Conservation (phyloP, 2,797 vertebrate species). For the Mus spretus region DNA sequence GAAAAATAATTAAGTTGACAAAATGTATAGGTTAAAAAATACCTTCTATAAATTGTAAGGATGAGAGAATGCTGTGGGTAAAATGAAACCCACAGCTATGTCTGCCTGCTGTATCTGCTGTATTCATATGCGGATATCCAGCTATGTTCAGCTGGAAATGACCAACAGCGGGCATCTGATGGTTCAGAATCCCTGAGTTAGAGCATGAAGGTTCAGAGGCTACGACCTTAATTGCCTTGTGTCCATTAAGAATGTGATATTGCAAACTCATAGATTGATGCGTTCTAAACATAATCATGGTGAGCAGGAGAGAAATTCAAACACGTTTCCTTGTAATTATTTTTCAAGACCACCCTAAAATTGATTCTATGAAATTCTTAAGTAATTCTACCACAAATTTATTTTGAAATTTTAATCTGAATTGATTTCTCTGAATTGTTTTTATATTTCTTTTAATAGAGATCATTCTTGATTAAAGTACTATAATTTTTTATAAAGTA, state of each 20-base stretch:
- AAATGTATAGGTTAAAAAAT: neutral
- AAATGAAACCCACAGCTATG: neutral
- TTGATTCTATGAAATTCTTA: constrained; percentile 55
- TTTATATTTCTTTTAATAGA: constrained; percentile 46
- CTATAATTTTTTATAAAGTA: constrained; percentile 37
- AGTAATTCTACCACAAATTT: constrained; percentile 38
- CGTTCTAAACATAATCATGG: constrained; percentile 57
- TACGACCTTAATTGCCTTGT: constrained; percentile 32
- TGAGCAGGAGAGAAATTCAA: constrained; percentile 27
- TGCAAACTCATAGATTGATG: constrained; percentile 24
- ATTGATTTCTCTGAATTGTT: constrained; percentile 57
- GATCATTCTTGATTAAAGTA: constrained; percentile 43
- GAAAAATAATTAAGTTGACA: constrained; percentile 50
- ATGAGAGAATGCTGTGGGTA: constrained; percentile 14
- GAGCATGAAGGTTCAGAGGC: neutral
- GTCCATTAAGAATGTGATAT: constrained; percentile 28
- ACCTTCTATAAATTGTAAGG: neutral
- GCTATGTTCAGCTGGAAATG: neutral
- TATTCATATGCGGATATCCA: neutral
- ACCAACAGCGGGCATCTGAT: neutral
- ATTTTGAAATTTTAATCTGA: constrained; percentile 58
- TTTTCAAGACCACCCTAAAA: constrained; percentile 54
- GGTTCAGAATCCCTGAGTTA: neutral
- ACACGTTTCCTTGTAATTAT: constrained; percentile 56
- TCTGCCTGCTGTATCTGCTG: neutral